Conservation (phyloP, 2,113 vertebrate genomes). For the Calidris pygmaea region DNA sequence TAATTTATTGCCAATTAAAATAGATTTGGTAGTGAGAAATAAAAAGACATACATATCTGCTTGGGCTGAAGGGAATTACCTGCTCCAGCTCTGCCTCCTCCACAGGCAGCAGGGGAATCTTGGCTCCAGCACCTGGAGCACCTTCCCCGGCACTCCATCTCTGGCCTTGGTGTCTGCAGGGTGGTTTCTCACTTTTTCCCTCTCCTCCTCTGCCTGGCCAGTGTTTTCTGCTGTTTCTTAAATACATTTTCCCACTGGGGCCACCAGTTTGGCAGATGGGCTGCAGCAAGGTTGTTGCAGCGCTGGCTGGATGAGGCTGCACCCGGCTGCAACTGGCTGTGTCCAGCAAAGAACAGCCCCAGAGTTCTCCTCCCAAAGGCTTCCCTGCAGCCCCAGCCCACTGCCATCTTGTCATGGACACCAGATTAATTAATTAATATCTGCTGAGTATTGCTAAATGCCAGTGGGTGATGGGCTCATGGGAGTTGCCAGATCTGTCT, state of each 20-base stretch:
- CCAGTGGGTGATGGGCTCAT: not conserved
- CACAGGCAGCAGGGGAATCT: not conserved
- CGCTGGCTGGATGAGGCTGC: too few relatives aligned
- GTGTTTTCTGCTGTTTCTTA: not conserved
- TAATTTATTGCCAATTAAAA: not conserved
- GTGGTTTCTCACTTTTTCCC: not conserved
- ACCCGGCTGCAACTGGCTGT: too few relatives aligned
- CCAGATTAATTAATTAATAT: not conserved
- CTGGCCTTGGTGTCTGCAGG: not conserved
- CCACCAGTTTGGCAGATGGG: not conserved
- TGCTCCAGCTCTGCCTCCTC: not conserved
- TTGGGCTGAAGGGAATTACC: too few relatives aligned
- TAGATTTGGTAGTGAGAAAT: not conserved
- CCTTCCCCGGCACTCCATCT: fast-evolving
- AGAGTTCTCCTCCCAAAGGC: not conserved
- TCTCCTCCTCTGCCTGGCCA: not conserved
- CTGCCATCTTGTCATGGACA: not conserved
- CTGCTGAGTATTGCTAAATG: not conserved
- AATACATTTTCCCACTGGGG: not conserved
- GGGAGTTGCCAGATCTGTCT: not conserved
- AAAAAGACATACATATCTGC: not conserved
- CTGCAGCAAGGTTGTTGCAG: not conserved
- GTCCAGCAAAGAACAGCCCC: not conserved
- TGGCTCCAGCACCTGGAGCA: not conserved
- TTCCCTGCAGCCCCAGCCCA: not conserved